Conservation (phyloP, 2,888 invertebrate genomes). For the Aspidiotus rigidus region DNA sequence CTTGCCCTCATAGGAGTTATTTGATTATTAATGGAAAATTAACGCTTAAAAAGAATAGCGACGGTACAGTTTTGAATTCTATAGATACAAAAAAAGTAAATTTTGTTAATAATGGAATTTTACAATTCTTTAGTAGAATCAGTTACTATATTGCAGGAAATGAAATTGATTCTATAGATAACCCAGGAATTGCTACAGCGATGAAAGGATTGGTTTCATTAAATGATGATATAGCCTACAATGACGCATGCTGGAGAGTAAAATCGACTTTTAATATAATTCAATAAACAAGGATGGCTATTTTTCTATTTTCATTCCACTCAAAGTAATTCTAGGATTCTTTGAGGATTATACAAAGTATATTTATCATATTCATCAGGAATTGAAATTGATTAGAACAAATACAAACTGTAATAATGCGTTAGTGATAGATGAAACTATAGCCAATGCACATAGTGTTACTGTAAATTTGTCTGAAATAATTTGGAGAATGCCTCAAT, state of each 20-base stretch:
- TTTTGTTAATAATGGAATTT: constrained; percentile 21
- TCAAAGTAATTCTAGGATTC: constrained; percentile 3
- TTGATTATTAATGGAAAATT: constrained; percentile 16
- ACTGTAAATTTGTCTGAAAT: constrained; percentile 20
- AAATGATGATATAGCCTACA: constrained; percentile 4
- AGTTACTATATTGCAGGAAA: constrained; percentile 16
- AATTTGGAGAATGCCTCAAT: constrained; percentile 17
- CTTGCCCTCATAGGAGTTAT: not conserved
- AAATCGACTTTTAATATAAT: constrained; percentile 1
- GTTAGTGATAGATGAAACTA: not conserved
- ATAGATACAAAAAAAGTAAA: constrained; percentile 19
- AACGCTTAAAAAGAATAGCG: constrained; percentile 12
- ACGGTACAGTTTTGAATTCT: constrained; percentile 8
- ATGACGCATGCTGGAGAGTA: constrained; percentile 6
- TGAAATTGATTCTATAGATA: constrained; percentile 23
- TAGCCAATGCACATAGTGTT: not conserved
- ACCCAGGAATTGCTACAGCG: constrained; percentile 6
- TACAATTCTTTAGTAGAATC: constrained; percentile 23
- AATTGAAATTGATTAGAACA: constrained; percentile 17
- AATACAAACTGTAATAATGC: constrained; percentile 16
- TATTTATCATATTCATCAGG: constrained; percentile 18
- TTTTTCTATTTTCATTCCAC: not conserved
- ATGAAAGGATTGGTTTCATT: constrained; percentile 2
- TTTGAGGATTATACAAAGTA: constrained; percentile 1
- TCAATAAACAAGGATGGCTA: not conserved